phyloP scores from a whole-genome alignment of 2,888 invertebrate species.

The Oscheius sp. region DNA sequence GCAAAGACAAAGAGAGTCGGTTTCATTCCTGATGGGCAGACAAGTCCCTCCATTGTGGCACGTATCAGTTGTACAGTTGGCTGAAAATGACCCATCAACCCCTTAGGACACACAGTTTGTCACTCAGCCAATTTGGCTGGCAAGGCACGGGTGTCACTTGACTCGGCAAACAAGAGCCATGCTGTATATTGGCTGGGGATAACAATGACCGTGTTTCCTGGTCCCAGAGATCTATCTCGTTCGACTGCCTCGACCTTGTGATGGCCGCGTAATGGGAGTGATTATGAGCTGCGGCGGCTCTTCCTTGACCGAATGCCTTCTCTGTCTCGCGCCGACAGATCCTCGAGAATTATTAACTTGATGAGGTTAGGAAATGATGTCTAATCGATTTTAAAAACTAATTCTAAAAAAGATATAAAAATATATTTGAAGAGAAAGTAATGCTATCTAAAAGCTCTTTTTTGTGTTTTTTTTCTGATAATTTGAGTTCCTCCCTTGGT shows the following conservation, averaged over 20 bases:
- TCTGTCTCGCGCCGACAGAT: neutral
- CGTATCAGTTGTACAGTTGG: conserved; percentile 71
- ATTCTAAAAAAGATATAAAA: too few relatives aligned
- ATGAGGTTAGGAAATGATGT: too few relatives aligned
- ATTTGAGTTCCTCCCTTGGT: too few relatives aligned
- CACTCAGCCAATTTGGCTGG: conserved; percentile 12
- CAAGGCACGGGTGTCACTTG: conserved; percentile 27
- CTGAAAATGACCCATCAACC: conserved; percentile 71
- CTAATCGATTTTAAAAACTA: too few relatives aligned
- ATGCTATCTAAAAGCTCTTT: too few relatives aligned
- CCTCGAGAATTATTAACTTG: too few relatives aligned
- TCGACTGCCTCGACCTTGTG: neutral
- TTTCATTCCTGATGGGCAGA: conserved; percentile 45
- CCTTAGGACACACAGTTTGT: conserved; percentile 13
- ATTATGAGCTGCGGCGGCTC: conserved; percentile 19
- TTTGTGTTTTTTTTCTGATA: too few relatives aligned
- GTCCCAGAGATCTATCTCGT: conserved; percentile 7
- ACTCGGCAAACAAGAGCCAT: conserved; percentile 25
- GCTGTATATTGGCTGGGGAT: conserved; percentile 22
- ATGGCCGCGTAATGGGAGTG: conserved; percentile 12
- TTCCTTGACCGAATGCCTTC: conserved; percentile 16
- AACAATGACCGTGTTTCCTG: conserved; percentile 29
- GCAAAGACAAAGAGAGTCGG: conserved; percentile 72
- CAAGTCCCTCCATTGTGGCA: conserved; percentile 74
- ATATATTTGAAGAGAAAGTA: too few relatives aligned